phyloP scores from a whole-genome alignment of 2,113 vertebrate species.

The Pyxicephalus adspersus region DNA sequence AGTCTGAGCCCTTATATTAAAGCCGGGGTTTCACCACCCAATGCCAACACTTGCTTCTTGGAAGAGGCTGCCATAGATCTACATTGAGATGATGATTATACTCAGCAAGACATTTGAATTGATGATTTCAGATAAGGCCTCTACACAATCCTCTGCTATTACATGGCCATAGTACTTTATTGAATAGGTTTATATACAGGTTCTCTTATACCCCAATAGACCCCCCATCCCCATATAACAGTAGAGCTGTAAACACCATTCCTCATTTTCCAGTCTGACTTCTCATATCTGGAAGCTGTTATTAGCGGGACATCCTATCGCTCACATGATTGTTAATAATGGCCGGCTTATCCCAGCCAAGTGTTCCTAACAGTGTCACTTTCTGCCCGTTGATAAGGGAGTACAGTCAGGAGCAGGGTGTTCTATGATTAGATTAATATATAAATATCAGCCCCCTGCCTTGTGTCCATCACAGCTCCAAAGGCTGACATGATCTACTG shows the following conservation, averaged over 20 bases:
- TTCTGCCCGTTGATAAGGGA: not conserved
- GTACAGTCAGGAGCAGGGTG: not conserved
- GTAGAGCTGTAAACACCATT: not conserved
- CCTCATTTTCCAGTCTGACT: not conserved
- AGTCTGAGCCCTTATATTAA: too few species aligned
- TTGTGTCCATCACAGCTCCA: not conserved
- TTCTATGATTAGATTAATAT: not conserved
- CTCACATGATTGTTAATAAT: constrained; percentile 22
- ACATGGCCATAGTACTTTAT: too few species aligned
- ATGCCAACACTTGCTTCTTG: too few species aligned
- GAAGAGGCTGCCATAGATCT: too few species aligned
- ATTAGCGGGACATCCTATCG: constrained; percentile 9
- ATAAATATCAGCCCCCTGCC: not conserved
- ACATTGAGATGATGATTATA: too few species aligned
- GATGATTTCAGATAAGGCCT: too few species aligned
- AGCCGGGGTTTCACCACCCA: too few species aligned
- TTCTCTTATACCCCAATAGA: too few species aligned
- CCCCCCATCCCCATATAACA: not conserved
- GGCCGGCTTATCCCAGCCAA: not conserved
- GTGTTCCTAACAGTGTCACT: not conserved
- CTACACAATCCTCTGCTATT: too few species aligned
- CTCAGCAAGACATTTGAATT: too few species aligned
- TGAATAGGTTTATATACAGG: too few species aligned
- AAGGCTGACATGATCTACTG: too few species aligned
- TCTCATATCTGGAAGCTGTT: not conserved